phyloP scores from a whole-genome alignment of 2,888 invertebrate genomes.

The Drosophila maculinotata region DNA sequence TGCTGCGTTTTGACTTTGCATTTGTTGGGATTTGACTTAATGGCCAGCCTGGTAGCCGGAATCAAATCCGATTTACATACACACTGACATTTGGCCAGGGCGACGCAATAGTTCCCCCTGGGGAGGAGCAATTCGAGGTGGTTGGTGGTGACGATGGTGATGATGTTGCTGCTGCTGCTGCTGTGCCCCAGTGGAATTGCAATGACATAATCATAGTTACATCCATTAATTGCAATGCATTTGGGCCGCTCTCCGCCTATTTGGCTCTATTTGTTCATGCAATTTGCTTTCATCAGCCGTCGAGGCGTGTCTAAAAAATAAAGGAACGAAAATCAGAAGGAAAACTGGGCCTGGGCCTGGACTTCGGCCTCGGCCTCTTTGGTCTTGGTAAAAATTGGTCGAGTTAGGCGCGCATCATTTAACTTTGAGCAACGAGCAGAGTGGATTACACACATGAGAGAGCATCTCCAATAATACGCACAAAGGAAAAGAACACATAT shows the following conservation, averaged over 20 bases:
- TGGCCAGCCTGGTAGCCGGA: conserved; percentile 37
- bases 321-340: conserved; percentile 22
- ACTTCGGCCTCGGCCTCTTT: conserved; percentile 29
- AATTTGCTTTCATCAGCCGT: conserved; percentile 72
- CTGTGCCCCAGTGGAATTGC: conserved; percentile 29
- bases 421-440: conserved; percentile 76
- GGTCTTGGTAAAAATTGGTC: conserved; percentile 58
- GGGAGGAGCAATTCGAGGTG: conserved; percentile 29
- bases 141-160: conserved; percentile 15
- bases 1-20: conserved; percentile 73
- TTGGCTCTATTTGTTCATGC: conserved; percentile 52
- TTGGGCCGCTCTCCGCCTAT: no score
- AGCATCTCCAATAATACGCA: conserved; percentile 44
- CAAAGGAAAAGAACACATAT: conserved; percentile 10
- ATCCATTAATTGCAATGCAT: conserved; percentile 51
- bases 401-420: conserved; percentile 80
- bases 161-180: no score
- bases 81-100: no score
- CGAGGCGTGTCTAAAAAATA: conserved; percentile 49
- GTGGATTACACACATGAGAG: conserved; percentile 77
- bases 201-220: conserved; percentile 12
- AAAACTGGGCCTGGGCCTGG: conserved; percentile 23
- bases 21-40: conserved; percentile 73
- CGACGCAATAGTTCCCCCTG: conserved; percentile 2
- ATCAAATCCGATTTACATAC: conserved; percentile 31